Evolutionary conservation across 2,888 invertebrate genomes (phyloP).

Genomic region (Timandra comae): DNA sequence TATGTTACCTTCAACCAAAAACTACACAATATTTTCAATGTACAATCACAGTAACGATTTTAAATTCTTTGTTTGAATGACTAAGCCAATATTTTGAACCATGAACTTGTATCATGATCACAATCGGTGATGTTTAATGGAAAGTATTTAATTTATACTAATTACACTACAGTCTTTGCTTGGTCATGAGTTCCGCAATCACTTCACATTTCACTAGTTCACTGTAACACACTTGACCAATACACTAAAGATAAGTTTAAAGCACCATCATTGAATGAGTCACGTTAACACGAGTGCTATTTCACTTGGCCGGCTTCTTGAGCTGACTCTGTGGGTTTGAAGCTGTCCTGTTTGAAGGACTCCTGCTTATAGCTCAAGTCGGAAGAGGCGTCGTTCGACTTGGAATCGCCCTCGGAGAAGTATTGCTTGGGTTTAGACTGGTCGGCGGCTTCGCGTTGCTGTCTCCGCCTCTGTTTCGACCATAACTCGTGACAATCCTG

Average conservation of each 20-base stretch:
- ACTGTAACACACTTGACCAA: constrained; percentile 5
- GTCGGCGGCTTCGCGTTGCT: constrained; percentile 86
- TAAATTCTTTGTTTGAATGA: constrained; percentile 22
- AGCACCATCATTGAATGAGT: constrained; percentile 18
- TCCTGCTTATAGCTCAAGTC: constrained; percentile 45
- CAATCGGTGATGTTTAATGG: background rate
- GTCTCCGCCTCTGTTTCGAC: constrained; percentile 95
- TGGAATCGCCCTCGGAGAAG: constrained; percentile 29
- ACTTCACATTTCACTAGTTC: too few relatives aligned
- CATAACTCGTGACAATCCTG: constrained; percentile 99
- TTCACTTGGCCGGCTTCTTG: constrained; percentile 59
- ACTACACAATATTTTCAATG: constrained; percentile 23
- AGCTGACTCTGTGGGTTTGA: constrained; percentile 44
- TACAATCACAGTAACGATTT: constrained; percentile 24
- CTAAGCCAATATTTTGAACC: constrained; percentile 17
- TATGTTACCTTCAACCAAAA: constrained; percentile 14
- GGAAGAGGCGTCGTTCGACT: constrained; percentile 33
- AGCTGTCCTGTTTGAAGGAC: constrained; percentile 46
- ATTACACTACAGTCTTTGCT: background rate
- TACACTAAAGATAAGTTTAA: constrained; percentile 10
- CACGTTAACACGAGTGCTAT: constrained; percentile 49
- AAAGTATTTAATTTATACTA: constrained; percentile 2
- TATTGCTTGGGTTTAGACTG: constrained; percentile 36
- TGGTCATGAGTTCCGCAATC: background rate
- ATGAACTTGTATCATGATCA: background rate